Conservation (phyloP, 2,797 vertebrate genomes). For the Liparis tanakae region DNA sequence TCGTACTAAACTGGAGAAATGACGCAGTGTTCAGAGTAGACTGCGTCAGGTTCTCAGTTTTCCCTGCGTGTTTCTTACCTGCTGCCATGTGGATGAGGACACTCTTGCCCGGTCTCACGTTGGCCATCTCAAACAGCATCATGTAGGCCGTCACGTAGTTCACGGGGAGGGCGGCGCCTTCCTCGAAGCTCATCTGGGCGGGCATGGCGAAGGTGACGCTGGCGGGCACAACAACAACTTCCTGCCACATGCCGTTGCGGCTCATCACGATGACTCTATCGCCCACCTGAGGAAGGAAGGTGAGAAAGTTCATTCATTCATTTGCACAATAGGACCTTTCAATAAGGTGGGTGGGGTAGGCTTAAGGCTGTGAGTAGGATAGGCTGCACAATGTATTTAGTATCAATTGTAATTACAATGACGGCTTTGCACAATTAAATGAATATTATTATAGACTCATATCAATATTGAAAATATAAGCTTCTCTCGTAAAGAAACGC, state of each 20-base stretch:
- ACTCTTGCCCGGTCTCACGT: conserved; percentile 88
- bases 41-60: neutral
- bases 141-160: conserved; percentile 93
- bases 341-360: too few relatives aligned
- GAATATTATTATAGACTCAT: neutral
- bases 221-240: conserved; percentile 80
- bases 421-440: too few relatives aligned
- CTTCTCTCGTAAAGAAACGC: neutral
- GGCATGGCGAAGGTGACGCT: conserved; percentile 86
- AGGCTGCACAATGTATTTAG: neutral
- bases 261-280: conserved; percentile 88
- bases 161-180: conserved; percentile 87
- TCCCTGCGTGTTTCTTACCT: conserved; percentile 75
- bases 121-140: conserved; percentile 91
- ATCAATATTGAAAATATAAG: neutral
- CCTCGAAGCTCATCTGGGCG: conserved; percentile 92
- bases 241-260: conserved; percentile 88
- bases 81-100: conserved; percentile 94
- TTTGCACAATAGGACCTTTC: neutral
- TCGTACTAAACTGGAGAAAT: too few relatives aligned
- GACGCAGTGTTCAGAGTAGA: too few relatives aligned
- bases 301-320: neutral
- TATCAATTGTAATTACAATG: neutral
- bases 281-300: conserved; percentile 80
- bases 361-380: neutral